Evolutionary conservation across 1,140 invertebrate species (phyloP).

Genomic region (Micrasema minimum): DNA sequence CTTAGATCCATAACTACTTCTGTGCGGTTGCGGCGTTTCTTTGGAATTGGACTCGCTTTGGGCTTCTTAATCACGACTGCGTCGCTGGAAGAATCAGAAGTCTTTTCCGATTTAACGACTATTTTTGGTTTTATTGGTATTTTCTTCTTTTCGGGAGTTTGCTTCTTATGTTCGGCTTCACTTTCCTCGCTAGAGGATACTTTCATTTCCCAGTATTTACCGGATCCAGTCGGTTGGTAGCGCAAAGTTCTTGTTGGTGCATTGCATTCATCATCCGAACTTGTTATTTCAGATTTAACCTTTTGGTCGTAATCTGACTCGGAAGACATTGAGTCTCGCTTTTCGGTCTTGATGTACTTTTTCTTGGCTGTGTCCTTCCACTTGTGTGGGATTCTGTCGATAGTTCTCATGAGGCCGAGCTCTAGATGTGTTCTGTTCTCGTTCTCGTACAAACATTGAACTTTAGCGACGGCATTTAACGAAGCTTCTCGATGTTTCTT

Average conservation of each 20-base stretch:
- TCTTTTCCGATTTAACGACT: constrained; percentile 61
- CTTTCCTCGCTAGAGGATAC: constrained; percentile 69
- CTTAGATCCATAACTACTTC: constrained; percentile 86
- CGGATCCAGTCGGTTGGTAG: constrained; percentile 79
- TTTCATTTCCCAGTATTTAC: constrained; percentile 85
- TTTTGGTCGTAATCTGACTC: constrained; percentile 66
- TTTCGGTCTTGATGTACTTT: constrained; percentile 61
- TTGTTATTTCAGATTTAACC: constrained; percentile 62
- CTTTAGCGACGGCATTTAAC: constrained; percentile 90
- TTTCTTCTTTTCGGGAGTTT: constrained; percentile 62
- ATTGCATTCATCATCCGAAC: constrained; percentile 62
- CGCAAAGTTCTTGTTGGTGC: constrained; percentile 71
- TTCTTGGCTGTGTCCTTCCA: constrained; percentile 56
- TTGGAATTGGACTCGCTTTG: constrained; percentile 59
- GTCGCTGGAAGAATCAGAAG: constrained; percentile 45
- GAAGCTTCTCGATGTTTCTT: constrained; percentile 88
- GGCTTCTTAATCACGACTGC: constrained; percentile 52
- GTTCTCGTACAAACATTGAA: constrained; percentile 91
- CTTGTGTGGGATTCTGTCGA: constrained; percentile 57
- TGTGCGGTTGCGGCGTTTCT: constrained; percentile 66
- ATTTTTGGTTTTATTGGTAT: constrained; percentile 55
- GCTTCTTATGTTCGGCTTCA: constrained; percentile 63
- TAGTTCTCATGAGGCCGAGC: constrained; percentile 66
- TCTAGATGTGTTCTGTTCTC: constrained; percentile 79
- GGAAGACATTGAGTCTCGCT: constrained; percentile 62